Evolutionary conservation across 1,140 invertebrate species (phyloP).

Genomic region (Zaprionus africanus): DNA sequence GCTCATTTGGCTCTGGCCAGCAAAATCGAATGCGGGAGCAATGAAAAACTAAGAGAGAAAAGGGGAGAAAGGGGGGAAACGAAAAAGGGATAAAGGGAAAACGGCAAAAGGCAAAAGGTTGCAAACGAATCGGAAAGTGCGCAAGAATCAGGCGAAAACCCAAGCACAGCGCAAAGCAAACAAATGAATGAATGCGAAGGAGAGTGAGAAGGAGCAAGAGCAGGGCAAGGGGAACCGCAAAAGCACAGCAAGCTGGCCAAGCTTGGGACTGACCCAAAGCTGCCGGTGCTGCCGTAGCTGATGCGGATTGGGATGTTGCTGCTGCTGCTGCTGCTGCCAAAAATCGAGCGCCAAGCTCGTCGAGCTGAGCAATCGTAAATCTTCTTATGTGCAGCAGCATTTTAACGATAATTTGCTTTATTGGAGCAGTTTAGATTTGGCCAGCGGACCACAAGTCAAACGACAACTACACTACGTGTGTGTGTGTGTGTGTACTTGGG

Average conservation of each 20-base stretch:
- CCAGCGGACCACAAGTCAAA: conserved; percentile 70
- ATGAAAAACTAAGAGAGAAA: conserved; percentile 33
- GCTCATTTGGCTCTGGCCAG: conserved; percentile 69
- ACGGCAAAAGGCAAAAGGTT: conserved; percentile 62
- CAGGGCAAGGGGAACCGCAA: conserved; percentile 56
- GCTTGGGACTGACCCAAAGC: conserved; percentile 24
- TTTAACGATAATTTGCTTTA: conserved; percentile 83
- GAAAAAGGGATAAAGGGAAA: conserved; percentile 8
- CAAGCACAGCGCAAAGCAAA: conserved; percentile 61
- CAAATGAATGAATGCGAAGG: conserved; percentile 6
- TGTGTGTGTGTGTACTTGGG: background rate
- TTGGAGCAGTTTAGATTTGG: conserved; percentile 82
- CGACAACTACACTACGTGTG: conserved; percentile 57
- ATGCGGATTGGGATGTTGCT: conserved; percentile 6
- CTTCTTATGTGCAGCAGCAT: conserved; percentile 83
- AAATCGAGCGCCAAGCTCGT: conserved; percentile 59
- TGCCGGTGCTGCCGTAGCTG: conserved; percentile 14
- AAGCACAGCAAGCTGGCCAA: conserved; percentile 59
- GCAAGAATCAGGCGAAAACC: conserved; percentile 66
- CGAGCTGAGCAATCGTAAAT: conserved; percentile 80
- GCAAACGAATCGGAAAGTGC: conserved; percentile 43
- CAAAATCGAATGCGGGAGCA: conserved; percentile 59
- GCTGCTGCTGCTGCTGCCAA: conserved; percentile 43
- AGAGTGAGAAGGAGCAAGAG: background rate
- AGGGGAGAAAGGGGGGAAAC: conserved; percentile 13